These are phyloP conservation scores for Porites divaricata DNA, from an alignment of 92 coral and sea anemone species.

Conservation along the genomic window DNA sequence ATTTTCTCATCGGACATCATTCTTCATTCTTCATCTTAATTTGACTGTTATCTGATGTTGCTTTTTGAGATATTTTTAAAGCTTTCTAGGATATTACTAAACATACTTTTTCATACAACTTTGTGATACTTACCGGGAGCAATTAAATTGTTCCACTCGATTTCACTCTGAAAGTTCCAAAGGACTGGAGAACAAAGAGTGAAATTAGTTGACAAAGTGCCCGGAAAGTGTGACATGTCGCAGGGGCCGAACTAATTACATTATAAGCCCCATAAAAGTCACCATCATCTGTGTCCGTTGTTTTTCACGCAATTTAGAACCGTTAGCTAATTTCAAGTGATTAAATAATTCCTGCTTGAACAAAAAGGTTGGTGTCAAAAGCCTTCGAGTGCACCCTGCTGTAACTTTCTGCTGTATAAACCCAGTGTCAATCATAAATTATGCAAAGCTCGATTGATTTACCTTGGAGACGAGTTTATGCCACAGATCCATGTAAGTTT, in stretches of 20 bases:
- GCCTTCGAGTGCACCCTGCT: neutral
- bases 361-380: neutral
- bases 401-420: neutral
- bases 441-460: conserved; percentile 59
- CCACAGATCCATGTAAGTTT: conserved; percentile 43
- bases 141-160: conserved; percentile 17
- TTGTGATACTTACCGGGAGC: neutral
- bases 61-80: too few species aligned
- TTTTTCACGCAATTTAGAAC: neutral
- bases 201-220: neutral
- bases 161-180: neutral
- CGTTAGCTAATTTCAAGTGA: neutral
- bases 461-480: conserved; percentile 72
- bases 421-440: conserved; percentile 82
- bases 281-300: neutral
- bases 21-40: too few species aligned
- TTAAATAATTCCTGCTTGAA: neutral
- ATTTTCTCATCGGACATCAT: too few species aligned
- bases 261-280: neutral
- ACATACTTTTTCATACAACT: neutral
- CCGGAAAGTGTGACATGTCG: conserved; percentile 18
- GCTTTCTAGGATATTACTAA: too few species aligned
- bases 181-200: conserved; percentile 9
- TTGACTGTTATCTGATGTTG: too few species aligned
- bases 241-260: neutral